Evolutionary conservation across 2,888 invertebrate genomes (phyloP).

Genomic region (Caradrina kadenii): DNA sequence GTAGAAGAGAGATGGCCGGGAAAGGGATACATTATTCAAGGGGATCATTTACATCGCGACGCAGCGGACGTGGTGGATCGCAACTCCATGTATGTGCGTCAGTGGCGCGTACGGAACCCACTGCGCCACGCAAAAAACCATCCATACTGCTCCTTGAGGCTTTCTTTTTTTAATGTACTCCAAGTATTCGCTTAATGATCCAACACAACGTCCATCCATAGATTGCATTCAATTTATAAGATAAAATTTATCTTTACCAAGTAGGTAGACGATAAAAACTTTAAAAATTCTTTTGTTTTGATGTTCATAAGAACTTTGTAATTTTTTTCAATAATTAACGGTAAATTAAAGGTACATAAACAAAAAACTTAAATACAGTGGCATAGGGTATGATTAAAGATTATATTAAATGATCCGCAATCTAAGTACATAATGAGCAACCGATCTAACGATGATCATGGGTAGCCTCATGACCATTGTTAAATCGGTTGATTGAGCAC

Average conservation of each 20-base stretch:
- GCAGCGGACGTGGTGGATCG: slow-evolving; percentile 83
- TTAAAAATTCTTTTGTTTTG: slow-evolving; percentile 42
- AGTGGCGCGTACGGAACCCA: slow-evolving; percentile 82
- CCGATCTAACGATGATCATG: too few relatives aligned
- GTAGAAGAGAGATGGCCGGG: slow-evolving; percentile 81
- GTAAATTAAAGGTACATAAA: slow-evolving; percentile 13
- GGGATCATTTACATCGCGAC: slow-evolving; percentile 89
- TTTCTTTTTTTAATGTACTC: slow-evolving; percentile 81
- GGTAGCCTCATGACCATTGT: too few relatives aligned
- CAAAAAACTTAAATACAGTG: slow-evolving; percentile 6
- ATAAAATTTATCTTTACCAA: slow-evolving; percentile 67
- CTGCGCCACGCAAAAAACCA: slow-evolving; percentile 82
- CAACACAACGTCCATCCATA: slow-evolving; percentile 76
- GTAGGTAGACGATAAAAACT: slow-evolving; percentile 56
- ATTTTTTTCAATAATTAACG: slow-evolving; percentile 44
- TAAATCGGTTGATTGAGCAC: too few relatives aligned
- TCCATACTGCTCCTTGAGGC: slow-evolving; percentile 83
- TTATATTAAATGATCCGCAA: slow-evolving; percentile 5
- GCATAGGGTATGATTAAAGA: not conserved
- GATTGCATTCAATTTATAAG: slow-evolving; percentile 77
- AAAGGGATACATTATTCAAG: slow-evolving; percentile 89
- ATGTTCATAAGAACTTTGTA: slow-evolving; percentile 36
- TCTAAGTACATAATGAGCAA: slow-evolving; percentile 17
- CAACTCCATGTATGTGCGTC: slow-evolving; percentile 84
- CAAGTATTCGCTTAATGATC: slow-evolving; percentile 82